A percentile compares a stretch with the other conserved stretches of the same genome.
These are phyloP conservation scores for Acanthosepion pharaonis DNA, from an alignment of 2,888 invertebrate genomes.

Conservation along the genomic window DNA sequence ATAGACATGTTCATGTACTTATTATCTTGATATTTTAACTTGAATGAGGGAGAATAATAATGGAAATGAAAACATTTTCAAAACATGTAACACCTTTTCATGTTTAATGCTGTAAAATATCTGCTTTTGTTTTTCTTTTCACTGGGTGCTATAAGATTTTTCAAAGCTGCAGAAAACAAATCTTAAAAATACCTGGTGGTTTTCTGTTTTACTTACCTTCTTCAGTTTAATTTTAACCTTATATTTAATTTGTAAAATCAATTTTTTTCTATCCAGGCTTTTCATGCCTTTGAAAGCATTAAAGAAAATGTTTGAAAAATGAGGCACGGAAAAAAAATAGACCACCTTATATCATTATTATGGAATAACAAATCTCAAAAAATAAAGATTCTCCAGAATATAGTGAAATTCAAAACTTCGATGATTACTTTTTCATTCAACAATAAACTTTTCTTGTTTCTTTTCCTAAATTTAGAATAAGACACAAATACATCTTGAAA, in stretches of 20 bases:
- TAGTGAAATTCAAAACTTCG: too few species aligned
- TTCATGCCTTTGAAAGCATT: neutral
- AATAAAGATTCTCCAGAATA: too few species aligned
- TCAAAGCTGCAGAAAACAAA: neutral
- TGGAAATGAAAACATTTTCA: neutral
- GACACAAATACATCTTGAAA: neutral
- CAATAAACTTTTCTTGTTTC: neutral
- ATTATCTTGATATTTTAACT: neutral
- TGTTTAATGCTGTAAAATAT: neutral
- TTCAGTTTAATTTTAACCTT: too few species aligned
- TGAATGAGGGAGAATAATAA: neutral
- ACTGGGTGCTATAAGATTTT: neutral
- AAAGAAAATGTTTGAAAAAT: neutral
- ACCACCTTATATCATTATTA: too few species aligned
- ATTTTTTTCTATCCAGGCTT: too few species aligned
- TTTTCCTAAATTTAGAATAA: neutral
- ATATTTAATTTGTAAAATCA: too few species aligned
- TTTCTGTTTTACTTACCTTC: too few species aligned
- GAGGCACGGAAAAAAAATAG: too few species aligned
- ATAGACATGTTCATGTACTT: neutral
- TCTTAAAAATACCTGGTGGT: neutral
- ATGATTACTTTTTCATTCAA: neutral
- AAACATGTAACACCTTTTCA: neutral
- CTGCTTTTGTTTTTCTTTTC: too few species aligned
- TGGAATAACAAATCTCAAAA: too few species aligned